Base-by-base conservation (phyloP, 2,113 vertebrate genomes). In the Himantopus leucocephalus region DNA sequence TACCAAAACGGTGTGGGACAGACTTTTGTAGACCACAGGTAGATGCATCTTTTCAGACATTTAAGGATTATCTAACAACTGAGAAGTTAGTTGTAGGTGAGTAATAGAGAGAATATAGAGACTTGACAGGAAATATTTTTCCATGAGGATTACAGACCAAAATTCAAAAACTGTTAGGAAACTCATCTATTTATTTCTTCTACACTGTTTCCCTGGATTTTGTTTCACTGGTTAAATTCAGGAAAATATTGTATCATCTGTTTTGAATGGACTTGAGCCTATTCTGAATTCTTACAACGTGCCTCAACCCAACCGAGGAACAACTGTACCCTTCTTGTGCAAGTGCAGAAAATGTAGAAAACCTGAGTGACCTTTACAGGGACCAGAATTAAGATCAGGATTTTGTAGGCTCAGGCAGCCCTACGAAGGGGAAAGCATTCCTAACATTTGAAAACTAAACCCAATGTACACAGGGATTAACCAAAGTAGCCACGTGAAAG, bases 401-500 rank as follows among this genome's bases (percentile, higher is more conserved):
- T 63, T 72, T 77, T 45, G 12, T 12, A 48, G 45, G 23, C 22
- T 80, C 52, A 60, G 37, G 30, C 12, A 92, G 29, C n/a, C 29
- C 39, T 62, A 27, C 0, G 0, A 72, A 39, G 39, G 50, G 4
- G 9, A 32, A 45, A 76, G 4, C 2, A 66, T 35, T 39, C 21
- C 9, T 53, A 52, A 9, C 1, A 24, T 30, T 3, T 52, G 12
- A 43, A 68, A 68, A 72, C 10, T 30, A 59, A 37, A 80, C 37
- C 5, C 29, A 56, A 3, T 1, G 12, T 5, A 18, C 10, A 20
- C 24, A 56, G 12, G 5, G 18, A 85, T 16, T 34, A 88, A 77
- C 3, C 47, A 73, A 68, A 93, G 71, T 1, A 3, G 41, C n/a
- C 5, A 4, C 32, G 14, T 0, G 0, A 73, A 8, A 1, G 23